Conservation (phyloP, 2,797 vertebrate species). For the Odontamblyopus rebecca region DNA sequence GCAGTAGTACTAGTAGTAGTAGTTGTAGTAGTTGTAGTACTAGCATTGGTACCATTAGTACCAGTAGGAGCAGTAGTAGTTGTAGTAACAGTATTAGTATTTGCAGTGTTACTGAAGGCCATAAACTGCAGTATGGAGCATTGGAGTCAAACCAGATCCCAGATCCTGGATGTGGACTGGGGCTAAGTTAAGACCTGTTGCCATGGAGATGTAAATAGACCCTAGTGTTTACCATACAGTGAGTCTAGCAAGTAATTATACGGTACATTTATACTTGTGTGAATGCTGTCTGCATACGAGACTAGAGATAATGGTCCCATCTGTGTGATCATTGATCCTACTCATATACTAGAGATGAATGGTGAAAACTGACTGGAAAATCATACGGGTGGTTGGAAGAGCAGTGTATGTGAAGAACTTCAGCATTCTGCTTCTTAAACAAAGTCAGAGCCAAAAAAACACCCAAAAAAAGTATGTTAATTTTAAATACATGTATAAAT, state of each 20-base stretch:
- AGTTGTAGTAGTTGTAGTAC: no score
- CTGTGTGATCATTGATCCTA: neutral
- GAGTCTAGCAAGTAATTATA: constrained; percentile 3
- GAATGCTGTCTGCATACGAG: neutral
- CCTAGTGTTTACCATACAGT: neutral
- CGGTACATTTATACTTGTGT: constrained; percentile 1
- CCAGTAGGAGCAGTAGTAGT: neutral
- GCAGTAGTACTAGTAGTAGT: no score
- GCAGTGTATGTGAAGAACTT: neutral
- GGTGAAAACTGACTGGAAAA: neutral
- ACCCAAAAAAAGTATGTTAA: no score
- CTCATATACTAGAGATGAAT: neutral
- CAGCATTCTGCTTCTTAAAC: neutral
- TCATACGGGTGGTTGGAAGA: neutral
- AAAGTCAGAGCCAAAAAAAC: neutral
- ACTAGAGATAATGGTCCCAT: constrained; percentile 3
- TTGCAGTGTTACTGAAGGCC: neutral
- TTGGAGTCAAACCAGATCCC: constrained; percentile 16
- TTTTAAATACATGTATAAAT: neutral
- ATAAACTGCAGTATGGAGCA: neutral
- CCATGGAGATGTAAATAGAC: constrained; percentile 7
- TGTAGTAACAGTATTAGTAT: neutral
- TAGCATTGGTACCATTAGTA: no score
- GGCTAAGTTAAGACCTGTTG: neutral
- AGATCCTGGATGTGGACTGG: neutral